These are phyloP conservation scores for Eugnorisma glareosa DNA, from an alignment of 2,888 invertebrate species.

Conservation along the genomic window DNA sequence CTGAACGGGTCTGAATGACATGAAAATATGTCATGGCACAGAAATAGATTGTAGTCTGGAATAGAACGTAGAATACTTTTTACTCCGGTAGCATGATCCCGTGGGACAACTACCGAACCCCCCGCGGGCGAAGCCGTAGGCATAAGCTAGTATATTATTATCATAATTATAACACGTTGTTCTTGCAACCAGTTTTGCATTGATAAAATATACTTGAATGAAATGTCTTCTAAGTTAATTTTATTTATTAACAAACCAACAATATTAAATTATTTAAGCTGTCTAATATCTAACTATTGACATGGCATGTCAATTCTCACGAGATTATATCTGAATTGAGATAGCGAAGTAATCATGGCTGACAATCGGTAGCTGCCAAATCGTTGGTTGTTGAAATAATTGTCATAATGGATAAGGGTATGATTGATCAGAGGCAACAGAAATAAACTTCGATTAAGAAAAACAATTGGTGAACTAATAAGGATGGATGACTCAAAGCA, in stretches of 20 bases:
- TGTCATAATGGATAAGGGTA: slow-evolving; percentile 29
- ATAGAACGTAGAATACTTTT: too few relatives aligned
- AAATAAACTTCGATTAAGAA: too few relatives aligned
- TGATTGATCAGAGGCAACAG: background rate
- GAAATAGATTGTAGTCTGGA: too few relatives aligned
- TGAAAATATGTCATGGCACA: too few relatives aligned
- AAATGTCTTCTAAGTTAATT: slow-evolving; percentile 11
- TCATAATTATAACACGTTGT: background rate
- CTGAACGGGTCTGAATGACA: too few relatives aligned
- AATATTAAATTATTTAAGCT: slow-evolving; percentile 27
- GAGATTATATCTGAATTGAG: slow-evolving; percentile 43
- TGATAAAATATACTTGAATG: slow-evolving; percentile 10
- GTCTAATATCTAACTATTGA: slow-evolving; percentile 53
- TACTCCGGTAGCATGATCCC: too few relatives aligned
- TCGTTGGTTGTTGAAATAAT: slow-evolving; percentile 53
- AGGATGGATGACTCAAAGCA: background rate
- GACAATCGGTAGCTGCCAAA: slow-evolving; percentile 54
- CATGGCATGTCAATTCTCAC: slow-evolving; percentile 44
- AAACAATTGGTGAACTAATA: background rate
- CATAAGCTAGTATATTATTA: background rate
- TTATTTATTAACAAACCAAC: slow-evolving; percentile 1
- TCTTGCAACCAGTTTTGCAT: background rate
- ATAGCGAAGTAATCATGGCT: slow-evolving; percentile 53
- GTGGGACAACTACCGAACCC: too few relatives aligned
- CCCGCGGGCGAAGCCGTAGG: too few relatives aligned